Base-by-base conservation (phyloP, 2,888 invertebrate species). In the Apamea crenata region DNA sequence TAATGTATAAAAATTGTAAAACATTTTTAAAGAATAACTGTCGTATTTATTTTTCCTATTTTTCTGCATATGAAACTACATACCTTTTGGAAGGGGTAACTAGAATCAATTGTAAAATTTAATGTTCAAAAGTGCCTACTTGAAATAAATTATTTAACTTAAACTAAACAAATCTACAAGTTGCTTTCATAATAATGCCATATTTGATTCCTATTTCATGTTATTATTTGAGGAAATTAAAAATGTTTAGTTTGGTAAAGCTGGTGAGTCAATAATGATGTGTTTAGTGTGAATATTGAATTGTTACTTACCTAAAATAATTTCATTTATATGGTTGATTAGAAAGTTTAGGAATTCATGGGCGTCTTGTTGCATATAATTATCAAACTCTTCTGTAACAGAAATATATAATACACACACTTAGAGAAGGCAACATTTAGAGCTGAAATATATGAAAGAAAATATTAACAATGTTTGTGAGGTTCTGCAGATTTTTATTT, bases 361-460 rank as follows among this genome's bases (percentile, higher is more conserved):
- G 72, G 99, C 99, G 98, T 99, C 99, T 97, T 99, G 99, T 96
- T 99, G 99, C 99, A 99, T 99, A 94, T 99, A 99, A 96, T 99
- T 99, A 97, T 99, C 99, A 97, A 99, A 99, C 94, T 99, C 98
- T 97, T 99, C 99, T 99, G 97, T 83, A 97, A 98, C 90, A 91
- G 88, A 89, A 82, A 75, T 10, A 32, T 21, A 74, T 2, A 74
- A 70, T 25, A 44, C 32, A 77, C 21, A 73, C 8, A 32, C 61
- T 36, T 53, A 63, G 12, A 56, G 4, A 21, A 21, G 50, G 16
- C 2, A 14, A 44, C 0, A 32, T 73, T 32, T 66, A 65, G 10
- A 18, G 16, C 8, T 16, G 21, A 29, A 65, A 25, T 25, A 47
- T 50, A 29, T 1, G 0, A 14, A 29, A 29, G 14, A 71, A 8